Percentiles rank a stretch among this genome's conserved stretches.
Evolutionary conservation across 2,797 vertebrate genomes (phyloP).

Genomic region (Eulemur mongoz): DNA sequence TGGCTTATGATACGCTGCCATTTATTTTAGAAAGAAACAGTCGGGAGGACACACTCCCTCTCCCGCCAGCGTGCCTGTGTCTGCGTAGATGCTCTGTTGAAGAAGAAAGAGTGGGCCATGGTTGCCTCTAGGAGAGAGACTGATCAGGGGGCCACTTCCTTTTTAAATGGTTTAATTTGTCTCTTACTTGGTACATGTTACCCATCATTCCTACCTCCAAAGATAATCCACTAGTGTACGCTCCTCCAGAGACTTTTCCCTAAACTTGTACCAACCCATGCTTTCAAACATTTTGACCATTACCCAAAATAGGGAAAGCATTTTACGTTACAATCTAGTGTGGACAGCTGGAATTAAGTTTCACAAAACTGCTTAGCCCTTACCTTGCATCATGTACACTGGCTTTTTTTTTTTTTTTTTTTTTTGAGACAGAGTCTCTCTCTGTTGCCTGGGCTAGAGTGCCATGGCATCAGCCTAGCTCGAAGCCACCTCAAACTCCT

Average conservation of each 20-base stretch:
- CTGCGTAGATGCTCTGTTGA: not conserved
- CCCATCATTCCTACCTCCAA: not conserved
- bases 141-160: not conserved
- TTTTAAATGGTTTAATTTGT: not conserved
- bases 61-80: not conserved
- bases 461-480: no score
- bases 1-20: not conserved
- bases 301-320: not conserved
- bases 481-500: no score
- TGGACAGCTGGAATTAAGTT: not conserved
- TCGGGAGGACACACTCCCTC: not conserved
- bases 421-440: no score
- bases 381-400: not conserved
- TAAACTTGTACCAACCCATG: not conserved
- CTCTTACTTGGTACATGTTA: not conserved
- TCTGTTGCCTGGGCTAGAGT: no score
- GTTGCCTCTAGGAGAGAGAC: not conserved
- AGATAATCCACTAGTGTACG: not conserved
- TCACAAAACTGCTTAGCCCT: not conserved
- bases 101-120: not conserved
- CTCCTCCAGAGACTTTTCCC: not conserved
- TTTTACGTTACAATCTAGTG: not conserved
- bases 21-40: not conserved
- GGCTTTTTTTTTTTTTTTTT: not conserved
- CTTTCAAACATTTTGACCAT: not conserved